Evolutionary conservation across 2,797 vertebrate species (phyloP).

Genomic region (Capromys pilorides): DNA sequence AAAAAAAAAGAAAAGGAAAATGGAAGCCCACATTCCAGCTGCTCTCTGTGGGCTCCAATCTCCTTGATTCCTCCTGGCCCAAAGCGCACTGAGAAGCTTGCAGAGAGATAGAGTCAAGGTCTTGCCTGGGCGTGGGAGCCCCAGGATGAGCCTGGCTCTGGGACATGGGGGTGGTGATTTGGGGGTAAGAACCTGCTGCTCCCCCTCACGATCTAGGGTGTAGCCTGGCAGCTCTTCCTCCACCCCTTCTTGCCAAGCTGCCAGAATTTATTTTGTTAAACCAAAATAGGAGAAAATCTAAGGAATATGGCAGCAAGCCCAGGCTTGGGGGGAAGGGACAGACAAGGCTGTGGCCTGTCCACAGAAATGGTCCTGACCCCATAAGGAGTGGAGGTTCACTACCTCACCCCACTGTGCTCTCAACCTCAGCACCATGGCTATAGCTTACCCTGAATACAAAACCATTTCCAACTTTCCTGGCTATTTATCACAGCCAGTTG

Average conservation of each 20-base stretch:
- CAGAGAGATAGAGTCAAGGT: neutral
- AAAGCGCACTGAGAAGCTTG: neutral
- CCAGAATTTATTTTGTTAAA: constrained; percentile 80
- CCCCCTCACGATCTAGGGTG: constrained; percentile 8
- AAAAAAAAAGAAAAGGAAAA: too few species aligned
- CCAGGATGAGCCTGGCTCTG: neutral
- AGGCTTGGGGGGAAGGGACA: constrained; percentile 29
- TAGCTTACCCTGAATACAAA: neutral
- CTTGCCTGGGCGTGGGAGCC: neutral
- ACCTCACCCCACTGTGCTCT: neutral
- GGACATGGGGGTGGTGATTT: constrained; percentile 11
- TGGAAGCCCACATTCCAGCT: neutral
- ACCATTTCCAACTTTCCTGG: neutral
- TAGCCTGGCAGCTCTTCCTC: constrained; percentile 53
- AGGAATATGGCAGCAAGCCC: constrained; percentile 75
- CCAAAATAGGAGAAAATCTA: constrained; percentile 81
- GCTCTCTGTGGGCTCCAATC: neutral
- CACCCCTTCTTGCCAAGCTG: constrained; percentile 34
- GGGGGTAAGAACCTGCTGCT: constrained; percentile 21
- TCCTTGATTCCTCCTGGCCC: neutral
- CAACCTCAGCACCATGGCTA: neutral
- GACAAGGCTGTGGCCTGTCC: neutral
- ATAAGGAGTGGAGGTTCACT: neutral
- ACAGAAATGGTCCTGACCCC: constrained; percentile 14
- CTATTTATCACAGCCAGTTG: too few species aligned